phyloP scores from a whole-genome alignment of 2,888 invertebrate species.

The Arge pagana region DNA sequence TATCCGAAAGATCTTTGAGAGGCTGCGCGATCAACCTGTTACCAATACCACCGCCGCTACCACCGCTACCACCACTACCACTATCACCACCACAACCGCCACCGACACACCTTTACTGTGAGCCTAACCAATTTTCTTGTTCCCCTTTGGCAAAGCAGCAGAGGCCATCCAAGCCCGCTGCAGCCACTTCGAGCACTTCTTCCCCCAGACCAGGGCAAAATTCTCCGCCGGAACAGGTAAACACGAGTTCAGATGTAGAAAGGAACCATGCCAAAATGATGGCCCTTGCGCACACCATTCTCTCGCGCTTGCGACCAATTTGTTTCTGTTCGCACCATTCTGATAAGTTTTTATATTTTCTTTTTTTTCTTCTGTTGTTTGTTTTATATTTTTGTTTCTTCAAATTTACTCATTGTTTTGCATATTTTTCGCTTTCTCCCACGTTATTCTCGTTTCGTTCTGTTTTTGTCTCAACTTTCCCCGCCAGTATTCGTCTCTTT shows the following conservation, averaged over 20 bases:
- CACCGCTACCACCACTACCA: no score
- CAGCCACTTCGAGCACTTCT: constrained; percentile 60
- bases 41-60: no score
- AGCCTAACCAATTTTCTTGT: constrained; percentile 53
- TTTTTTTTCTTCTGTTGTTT: constrained; percentile 23
- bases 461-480: constrained; percentile 8
- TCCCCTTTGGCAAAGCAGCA: constrained; percentile 59
- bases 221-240: constrained; percentile 66
- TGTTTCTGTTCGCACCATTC: constrained; percentile 23
- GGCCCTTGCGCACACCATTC: constrained; percentile 36
- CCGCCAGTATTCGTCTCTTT: no score
- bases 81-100: no score
- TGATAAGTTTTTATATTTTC: constrained; percentile 38
- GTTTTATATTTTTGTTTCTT: constrained; percentile 28
- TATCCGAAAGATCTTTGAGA: constrained; percentile 17
- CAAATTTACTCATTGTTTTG: no score
- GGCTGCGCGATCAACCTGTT: no score
- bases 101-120: constrained; percentile 34
- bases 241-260: constrained; percentile 43
- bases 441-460: constrained; percentile 26
- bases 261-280: constrained; percentile 32
- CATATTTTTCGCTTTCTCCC: constrained; percentile 25
- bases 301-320: constrained; percentile 17
- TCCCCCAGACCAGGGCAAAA: constrained; percentile 63
- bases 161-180: constrained; percentile 62